A percentile compares a stretch with the other conserved stretches of the same genome.
phyloP scores from a whole-genome alignment of 1,140 invertebrate species.

The Drosophila nigromelanica region DNA sequence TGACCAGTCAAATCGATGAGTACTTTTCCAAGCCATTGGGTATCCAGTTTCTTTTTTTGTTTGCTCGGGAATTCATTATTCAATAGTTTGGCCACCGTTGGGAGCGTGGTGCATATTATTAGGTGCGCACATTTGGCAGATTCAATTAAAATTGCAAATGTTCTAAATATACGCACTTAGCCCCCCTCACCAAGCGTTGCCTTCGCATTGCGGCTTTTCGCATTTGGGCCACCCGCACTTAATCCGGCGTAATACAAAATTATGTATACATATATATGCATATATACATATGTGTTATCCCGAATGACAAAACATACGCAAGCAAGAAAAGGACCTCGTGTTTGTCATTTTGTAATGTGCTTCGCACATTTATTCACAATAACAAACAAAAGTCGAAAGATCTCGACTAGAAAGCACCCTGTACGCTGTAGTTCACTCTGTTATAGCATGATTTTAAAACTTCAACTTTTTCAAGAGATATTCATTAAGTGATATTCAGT shows the following conservation, averaged over 20 bases:
- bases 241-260: conserved; percentile 59
- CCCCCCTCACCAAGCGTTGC: too few relatives aligned
- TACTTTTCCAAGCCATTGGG: conserved; percentile 66
- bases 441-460: too few relatives aligned
- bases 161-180: conserved; percentile 13
- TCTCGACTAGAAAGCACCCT: neutral
- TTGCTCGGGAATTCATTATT: conserved; percentile 30
- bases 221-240: conserved; percentile 20
- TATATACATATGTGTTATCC: conserved; percentile 51
- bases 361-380: conserved; percentile 6
- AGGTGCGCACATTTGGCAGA: conserved; percentile 22
- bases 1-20: conserved; percentile 54
- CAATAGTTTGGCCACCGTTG: conserved; percentile 16
- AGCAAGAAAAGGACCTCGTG: conserved; percentile 21
- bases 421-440: neutral
- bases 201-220: too few relatives aligned
- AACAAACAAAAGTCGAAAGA: neutral
- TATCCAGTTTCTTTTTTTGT: conserved; percentile 14
- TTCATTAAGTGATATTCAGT: too few relatives aligned
- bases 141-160: conserved; percentile 42
- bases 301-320: conserved; percentile 53
- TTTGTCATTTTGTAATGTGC: conserved; percentile 11
- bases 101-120: neutral
- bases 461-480: too few relatives aligned
- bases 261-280: conserved; percentile 28